Conservation (phyloP, 2,888 invertebrate species). For the Troides aeacus region DNA sequence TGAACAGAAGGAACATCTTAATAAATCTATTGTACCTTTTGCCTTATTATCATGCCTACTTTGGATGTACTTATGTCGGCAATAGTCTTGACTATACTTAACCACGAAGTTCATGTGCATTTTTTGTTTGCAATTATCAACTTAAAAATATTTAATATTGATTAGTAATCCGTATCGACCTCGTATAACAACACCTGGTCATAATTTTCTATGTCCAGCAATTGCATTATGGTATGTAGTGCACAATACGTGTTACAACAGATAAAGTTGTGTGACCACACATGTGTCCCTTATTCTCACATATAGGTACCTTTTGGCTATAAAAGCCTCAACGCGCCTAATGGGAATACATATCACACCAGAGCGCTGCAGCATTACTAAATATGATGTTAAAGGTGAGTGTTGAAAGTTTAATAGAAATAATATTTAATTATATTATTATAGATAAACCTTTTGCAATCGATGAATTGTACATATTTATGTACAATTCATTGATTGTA, state of each 20-base stretch:
- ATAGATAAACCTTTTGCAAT: too few relatives aligned
- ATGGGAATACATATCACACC: conserved; percentile 49
- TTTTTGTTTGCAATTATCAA: too few relatives aligned
- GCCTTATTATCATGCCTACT: too few relatives aligned
- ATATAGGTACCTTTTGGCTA: conserved; percentile 47
- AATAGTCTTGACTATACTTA: too few relatives aligned
- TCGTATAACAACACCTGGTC: conserved; percentile 37
- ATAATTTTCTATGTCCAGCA: conserved; percentile 37
- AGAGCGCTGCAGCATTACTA: conserved; percentile 50
- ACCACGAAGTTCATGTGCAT: too few relatives aligned
- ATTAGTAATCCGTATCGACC: conserved; percentile 26
- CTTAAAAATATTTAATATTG: too few relatives aligned
- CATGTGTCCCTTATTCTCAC: conserved; percentile 48
- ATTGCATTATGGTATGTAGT: conserved; percentile 23
- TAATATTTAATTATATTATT: not conserved
- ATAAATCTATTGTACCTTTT: too few relatives aligned
- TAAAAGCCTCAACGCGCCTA: conserved; percentile 57
- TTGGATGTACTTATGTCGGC: too few relatives aligned
- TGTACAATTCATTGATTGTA: too few relatives aligned
- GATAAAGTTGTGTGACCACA: conserved; percentile 45
- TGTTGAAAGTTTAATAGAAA: conserved; percentile 27
- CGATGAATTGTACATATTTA: too few relatives aligned
- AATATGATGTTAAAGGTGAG: conserved; percentile 70
- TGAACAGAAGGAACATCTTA: too few relatives aligned
- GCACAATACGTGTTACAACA: not conserved